Conservation (phyloP, 2,113 vertebrate species). For the Entelurus aequoreus region DNA sequence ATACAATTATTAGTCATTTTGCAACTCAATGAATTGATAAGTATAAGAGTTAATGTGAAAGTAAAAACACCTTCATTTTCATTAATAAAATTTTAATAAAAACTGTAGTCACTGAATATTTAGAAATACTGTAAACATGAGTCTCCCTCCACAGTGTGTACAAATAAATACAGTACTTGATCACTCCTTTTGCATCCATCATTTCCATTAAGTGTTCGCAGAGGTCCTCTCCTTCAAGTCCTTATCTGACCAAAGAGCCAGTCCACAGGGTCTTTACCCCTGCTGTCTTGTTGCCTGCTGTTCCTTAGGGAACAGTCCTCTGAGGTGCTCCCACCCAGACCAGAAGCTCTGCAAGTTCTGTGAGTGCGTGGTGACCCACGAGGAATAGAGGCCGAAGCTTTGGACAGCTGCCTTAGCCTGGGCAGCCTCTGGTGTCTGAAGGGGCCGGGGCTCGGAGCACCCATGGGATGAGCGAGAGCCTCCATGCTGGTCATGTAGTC, state of each 20-base stretch:
- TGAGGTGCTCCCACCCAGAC: constrained; percentile 25
- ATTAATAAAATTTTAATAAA: constrained; percentile 42
- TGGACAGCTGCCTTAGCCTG: constrained; percentile 57
- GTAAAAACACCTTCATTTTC: neutral
- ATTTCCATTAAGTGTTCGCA: constrained; percentile 7
- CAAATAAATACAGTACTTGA: constrained; percentile 51
- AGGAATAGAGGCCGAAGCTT: constrained; percentile 48
- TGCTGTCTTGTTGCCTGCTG: constrained; percentile 49
- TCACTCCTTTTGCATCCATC: constrained; percentile 12
- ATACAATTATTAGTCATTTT: too few relatives aligned
- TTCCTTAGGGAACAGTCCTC: constrained; percentile 57
- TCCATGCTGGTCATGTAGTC: constrained; percentile 73
- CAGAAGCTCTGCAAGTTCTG: constrained; percentile 46
- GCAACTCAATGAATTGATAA: neutral
- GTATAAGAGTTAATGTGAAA: neutral
- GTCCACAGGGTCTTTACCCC: constrained; percentile 69
- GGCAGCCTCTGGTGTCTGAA: constrained; percentile 57
- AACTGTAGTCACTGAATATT: constrained; percentile 17
- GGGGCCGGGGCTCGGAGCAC: constrained; percentile 48
- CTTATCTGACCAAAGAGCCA: constrained; percentile 72
- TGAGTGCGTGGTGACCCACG: constrained; percentile 41
- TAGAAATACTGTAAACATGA: constrained; percentile 40
- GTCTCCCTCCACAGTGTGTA: constrained; percentile 27
- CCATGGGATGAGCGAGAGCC: constrained; percentile 62
- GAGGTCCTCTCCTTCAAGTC: constrained; percentile 25